Evolutionary conservation across 1,140 invertebrate genomes (phyloP).

Genomic region (Trissolcus basalis): DNA sequence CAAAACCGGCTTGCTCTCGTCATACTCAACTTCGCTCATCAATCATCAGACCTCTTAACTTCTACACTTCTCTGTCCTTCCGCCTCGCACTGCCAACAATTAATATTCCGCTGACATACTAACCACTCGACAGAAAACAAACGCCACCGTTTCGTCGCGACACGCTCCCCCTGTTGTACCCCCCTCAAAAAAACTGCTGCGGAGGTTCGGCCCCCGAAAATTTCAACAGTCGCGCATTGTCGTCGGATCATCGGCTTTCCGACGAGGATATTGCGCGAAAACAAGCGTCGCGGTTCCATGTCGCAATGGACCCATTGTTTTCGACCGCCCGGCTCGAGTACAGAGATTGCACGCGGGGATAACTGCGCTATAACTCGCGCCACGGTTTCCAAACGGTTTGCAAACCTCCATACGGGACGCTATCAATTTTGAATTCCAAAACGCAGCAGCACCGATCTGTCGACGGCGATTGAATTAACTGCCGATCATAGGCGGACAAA

Average conservation of each 20-base stretch:
- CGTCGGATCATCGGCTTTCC: conserved; percentile 40
- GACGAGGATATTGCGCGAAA: conserved; percentile 29
- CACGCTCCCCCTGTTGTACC: conserved; percentile 21
- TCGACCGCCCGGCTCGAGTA: conserved; percentile 37
- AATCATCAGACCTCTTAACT: conserved; percentile 50
- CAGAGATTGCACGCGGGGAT: conserved; percentile 18
- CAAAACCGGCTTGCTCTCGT: background rate
- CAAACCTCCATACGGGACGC: conserved; percentile 3
- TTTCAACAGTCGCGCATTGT: conserved; percentile 40
- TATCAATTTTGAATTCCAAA: conserved; percentile 66
- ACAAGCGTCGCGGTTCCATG: conserved; percentile 31
- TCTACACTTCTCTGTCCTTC: conserved; percentile 54
- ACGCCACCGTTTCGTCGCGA: conserved; percentile 58
- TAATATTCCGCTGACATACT: conserved; percentile 69
- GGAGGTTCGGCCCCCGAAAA: conserved; percentile 19
- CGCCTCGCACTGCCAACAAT: conserved; percentile 71
- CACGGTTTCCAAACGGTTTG: no score
- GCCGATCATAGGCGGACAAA: conserved; percentile 49
- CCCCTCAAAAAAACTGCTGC: conserved; percentile 16
- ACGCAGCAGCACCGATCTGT: background rate
- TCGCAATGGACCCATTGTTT: conserved; percentile 45
- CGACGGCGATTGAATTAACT: conserved; percentile 61
- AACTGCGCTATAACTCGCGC: no score
- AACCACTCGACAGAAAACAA: conserved; percentile 59
- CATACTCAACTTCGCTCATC: conserved; percentile 25